Base-by-base conservation (phyloP, 2,888 invertebrate genomes). In the Diarsia mendica region DNA sequence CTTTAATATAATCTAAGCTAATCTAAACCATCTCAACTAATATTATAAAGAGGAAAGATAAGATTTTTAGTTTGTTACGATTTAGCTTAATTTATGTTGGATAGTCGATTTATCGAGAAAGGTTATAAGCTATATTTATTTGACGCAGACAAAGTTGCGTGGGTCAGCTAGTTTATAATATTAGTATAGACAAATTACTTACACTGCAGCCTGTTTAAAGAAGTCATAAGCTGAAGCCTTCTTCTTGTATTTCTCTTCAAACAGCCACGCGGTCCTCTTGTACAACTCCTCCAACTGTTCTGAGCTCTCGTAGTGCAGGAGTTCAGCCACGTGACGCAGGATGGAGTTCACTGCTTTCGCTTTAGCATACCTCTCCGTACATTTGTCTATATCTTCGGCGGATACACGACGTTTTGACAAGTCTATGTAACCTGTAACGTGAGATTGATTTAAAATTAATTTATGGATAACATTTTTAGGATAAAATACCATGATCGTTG, bases 281-380 rank as follows among this genome's bases (percentile, higher is more conserved):
- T 99, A 99, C 1, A 99, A 96, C 84, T 99, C 99, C 91, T 99
- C 99, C 60, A 99, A 96, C 91, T 99, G 98, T 87, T 98, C 98
- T 88, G 99, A 99, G 79, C 97, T 98, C 90, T 98, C 98, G 92
- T 99, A 99, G 86, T 98, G 98, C 64, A 99, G 96, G 67, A 99
- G 97, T 92, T 99, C 99, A 0, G 99, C 99, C 0, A 99, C 99
- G 92, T 99, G 99, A 72, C 99, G 97, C 70, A 99, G 96, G 92
- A 99, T 99, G 15, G 99, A 99, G 96, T 99, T 99, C 2, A 99
- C 99, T 20, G 99, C 99, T 96, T 99, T 99, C 0, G 99, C 99
- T 96, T 99, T 99, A 6, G 99, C 99, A 95, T 99, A 99, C 90
- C 99, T 97, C 93, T 99, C 99, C 90, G 99, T 99, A 94, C 99